These are phyloP conservation scores for Beroe ovata DNA, from an alignment of 37 sponge, comb jelly and placozoan species.

Conservation along the genomic window DNA sequence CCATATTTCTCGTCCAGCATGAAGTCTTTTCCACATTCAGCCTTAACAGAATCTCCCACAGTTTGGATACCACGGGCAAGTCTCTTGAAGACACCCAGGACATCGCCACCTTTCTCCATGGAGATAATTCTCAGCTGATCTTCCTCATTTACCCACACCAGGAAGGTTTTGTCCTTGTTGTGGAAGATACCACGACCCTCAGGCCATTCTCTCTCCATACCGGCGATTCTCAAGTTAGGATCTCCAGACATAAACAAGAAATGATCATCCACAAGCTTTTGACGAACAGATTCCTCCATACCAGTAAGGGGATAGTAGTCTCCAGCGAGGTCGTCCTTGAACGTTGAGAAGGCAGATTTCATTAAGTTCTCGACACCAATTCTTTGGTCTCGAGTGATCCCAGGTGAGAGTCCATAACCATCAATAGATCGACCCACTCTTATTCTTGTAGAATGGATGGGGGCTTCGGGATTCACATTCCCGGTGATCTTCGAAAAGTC, in stretches of 20 bases:
- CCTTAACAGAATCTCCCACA: constrained; percentile 69
- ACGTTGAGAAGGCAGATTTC: constrained; percentile 66
- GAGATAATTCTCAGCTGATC: constrained; percentile 92
- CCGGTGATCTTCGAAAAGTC: constrained; percentile 73
- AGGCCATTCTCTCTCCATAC: constrained; percentile 83
- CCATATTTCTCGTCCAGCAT: constrained; percentile 84
- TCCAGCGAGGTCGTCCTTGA: constrained; percentile 74
- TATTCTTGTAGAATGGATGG: constrained; percentile 75
- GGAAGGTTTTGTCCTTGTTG: constrained; percentile 69
- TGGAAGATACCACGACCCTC: constrained; percentile 78
- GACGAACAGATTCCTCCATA: constrained; percentile 73
- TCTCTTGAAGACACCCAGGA: constrained; percentile 70
- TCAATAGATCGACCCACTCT: constrained; percentile 75
- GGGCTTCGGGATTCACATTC: constrained; percentile 70
- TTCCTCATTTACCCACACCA: constrained; percentile 87
- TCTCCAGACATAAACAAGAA: constrained; percentile 76
- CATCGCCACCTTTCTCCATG: constrained; percentile 87
- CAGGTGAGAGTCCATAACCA: constrained; percentile 74
- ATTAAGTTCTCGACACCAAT: constrained; percentile 74
- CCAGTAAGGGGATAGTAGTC: constrained; percentile 76
- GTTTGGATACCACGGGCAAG: constrained; percentile 70
- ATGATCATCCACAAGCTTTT: constrained; percentile 79
- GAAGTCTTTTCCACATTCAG: constrained; percentile 70
- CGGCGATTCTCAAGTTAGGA: constrained; percentile 72
- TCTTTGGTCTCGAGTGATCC: constrained; percentile 72